Base-by-base conservation (phyloP, 2,888 invertebrate species). In the Diaperis boleti region DNA sequence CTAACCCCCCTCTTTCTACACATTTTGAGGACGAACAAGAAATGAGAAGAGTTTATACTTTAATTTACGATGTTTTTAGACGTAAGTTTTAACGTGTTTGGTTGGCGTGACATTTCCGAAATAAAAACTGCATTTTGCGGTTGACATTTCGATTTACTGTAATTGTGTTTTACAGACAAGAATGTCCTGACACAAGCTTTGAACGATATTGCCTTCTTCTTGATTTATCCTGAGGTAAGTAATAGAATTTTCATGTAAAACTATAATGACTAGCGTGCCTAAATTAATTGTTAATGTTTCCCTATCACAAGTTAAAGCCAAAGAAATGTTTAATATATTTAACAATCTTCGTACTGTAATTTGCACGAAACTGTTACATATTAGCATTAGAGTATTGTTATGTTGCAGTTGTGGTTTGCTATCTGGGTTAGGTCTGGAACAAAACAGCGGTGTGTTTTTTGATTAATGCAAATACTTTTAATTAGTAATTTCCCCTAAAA, bases 1-100 rank as follows among this genome's bases (percentile, higher is more conserved):
- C 78, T 68, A 82, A 82, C 17, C 87, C 87, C 1, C 85, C 87
- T 0, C 65, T 80, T 57, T 70, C 76, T 0, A 85, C 85, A 0
- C 71, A 79, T 10, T 88, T 88, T 69, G 76, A 76, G 1, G 88
- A 90, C 73, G 90, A 90, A 70, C 89, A 89, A 57, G 89, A 91
- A 75, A 90, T 91, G 89, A 82, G 90, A 60, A 83, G 88, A 67
- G 90, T 91, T 15, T 90, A 89, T 71, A 87, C 89, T 0, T 83
- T 91, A 26, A 88, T 91, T 68, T 91, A 90, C 77, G 91, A 91
- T 73, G 89, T 90, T 0, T 87, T 89, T 69, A 83, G 91, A 78
- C 91, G 91, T 91, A 81, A 87, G 89, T 83, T 14, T 39, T 39
- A n/a, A n/a, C 39, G 39, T 39, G 39, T 17, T 42, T 20, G 7